phyloP scores from a whole-genome alignment of 2,113 vertebrate genomes.

The Leptocoma aspasia region DNA sequence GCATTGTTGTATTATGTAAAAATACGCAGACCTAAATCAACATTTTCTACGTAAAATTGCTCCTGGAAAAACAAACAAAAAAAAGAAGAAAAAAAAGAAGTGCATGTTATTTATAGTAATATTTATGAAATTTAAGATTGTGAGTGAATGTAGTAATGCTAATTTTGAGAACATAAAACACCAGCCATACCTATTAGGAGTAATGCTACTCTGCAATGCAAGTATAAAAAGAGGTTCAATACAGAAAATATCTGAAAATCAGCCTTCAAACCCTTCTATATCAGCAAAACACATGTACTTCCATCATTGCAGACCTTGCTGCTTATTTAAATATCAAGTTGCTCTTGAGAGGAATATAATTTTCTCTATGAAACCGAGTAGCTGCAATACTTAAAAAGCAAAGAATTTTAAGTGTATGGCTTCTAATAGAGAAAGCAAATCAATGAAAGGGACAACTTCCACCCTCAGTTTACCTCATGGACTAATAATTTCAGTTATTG shows the following conservation, averaged over 20 bases:
- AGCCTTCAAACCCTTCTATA: not conserved
- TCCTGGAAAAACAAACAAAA: conserved; percentile 12
- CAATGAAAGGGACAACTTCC: not conserved
- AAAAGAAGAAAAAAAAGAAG: not conserved
- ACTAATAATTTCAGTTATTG: not conserved
- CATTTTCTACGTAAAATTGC: conserved; percentile 10
- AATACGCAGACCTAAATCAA: conserved; percentile 41
- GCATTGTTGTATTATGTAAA: conserved; percentile 42
- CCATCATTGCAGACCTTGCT: not conserved
- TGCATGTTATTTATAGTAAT: conserved; percentile 5
- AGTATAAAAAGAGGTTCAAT: not conserved
- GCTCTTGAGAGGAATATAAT: not conserved
- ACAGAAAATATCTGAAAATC: not conserved
- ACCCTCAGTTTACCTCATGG: not conserved
- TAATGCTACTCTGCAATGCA: not conserved
- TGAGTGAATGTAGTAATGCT: not conserved
- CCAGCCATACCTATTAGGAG: not conserved
- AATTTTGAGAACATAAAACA: conserved; percentile 13
- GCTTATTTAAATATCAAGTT: conserved; percentile 38
- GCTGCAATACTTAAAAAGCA: conserved; percentile 1
- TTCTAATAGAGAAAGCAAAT: not conserved
- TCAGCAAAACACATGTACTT: not conserved
- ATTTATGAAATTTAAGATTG: conserved; percentile 6
- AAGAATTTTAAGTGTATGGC: not conserved
- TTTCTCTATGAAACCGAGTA: not conserved